Percentiles rank a stretch among this genome's conserved stretches.
Evolutionary conservation across 2,888 invertebrate species (phyloP).

Genomic region (Drosophila pegasa): DNA sequence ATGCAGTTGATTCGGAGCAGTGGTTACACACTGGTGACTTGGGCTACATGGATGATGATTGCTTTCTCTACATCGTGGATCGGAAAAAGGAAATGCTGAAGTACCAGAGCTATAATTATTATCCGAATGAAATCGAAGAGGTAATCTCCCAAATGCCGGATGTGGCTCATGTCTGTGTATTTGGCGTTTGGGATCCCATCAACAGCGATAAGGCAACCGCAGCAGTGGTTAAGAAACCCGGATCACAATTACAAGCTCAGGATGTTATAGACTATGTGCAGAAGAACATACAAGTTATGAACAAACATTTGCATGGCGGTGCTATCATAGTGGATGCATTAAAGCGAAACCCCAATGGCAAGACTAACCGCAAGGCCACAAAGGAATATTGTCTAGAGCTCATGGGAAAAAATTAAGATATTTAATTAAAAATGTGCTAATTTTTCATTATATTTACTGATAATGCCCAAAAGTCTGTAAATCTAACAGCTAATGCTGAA

Average conservation of each 20-base stretch:
- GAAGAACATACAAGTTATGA: slow-evolving; percentile 45
- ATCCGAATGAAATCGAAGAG: slow-evolving; percentile 78
- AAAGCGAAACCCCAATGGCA: slow-evolving; percentile 73
- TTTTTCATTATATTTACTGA: no score
- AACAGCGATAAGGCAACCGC: slow-evolving; percentile 80
- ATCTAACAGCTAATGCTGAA: no score
- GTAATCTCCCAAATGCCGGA: slow-evolving; percentile 72
- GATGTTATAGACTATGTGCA: slow-evolving; percentile 76
- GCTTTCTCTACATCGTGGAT: slow-evolving; percentile 68
- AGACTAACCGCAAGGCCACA: slow-evolving; percentile 61
- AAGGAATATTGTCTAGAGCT: slow-evolving; percentile 29
- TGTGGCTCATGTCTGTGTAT: slow-evolving; percentile 77
- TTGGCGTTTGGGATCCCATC: slow-evolving; percentile 73
- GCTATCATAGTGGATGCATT: slow-evolving; percentile 74
- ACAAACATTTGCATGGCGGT: slow-evolving; percentile 79
- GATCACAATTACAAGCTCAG: slow-evolving; percentile 63
- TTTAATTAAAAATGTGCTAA: no score
- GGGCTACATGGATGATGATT: no score
- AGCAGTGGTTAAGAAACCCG: slow-evolving; percentile 65
- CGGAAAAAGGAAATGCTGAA: slow-evolving; percentile 81
- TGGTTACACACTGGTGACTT: slow-evolving; percentile 70
- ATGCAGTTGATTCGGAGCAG: slow-evolving; percentile 64
- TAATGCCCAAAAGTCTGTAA: no score
- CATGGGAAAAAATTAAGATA: no score
- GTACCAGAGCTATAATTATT: slow-evolving; percentile 73